Evolutionary conservation across 2,113 vertebrate genomes (phyloP).

Genomic region (Myxocyprinus asiaticus): DNA sequence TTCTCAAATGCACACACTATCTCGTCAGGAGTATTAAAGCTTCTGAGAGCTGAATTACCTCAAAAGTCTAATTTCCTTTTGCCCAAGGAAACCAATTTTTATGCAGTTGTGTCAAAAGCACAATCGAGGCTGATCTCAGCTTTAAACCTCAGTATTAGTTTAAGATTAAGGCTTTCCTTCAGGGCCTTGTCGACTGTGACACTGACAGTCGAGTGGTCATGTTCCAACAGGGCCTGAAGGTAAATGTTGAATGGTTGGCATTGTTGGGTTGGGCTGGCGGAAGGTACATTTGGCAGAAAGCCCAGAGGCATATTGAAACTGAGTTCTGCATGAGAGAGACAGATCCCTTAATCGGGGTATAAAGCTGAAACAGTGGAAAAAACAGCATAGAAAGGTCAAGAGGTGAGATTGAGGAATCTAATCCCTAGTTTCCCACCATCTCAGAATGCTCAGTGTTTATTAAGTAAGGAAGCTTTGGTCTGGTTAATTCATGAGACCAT

Average conservation of each 20-base stretch:
- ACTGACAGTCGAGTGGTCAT: constrained; percentile 27
- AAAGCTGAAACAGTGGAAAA: constrained; percentile 27
- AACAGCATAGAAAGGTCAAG: not conserved
- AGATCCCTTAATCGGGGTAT: constrained; percentile 29
- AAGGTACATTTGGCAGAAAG: constrained; percentile 13
- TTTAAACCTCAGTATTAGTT: constrained; percentile 39
- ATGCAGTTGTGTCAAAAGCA: constrained; percentile 4
- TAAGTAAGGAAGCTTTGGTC: not conserved
- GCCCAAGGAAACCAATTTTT: constrained; percentile 4
- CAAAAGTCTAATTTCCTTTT: not conserved
- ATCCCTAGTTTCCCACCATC: constrained; percentile 16
- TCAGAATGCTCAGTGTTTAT: not conserved
- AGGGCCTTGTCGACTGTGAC: not conserved
- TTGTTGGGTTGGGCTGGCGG: constrained; percentile 18
- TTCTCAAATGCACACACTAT: constrained; percentile 11
- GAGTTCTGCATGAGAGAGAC: not conserved
- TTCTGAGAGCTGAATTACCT: not conserved
- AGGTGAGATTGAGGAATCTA: constrained; percentile 23
- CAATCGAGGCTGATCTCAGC: constrained; percentile 6
- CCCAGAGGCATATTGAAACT: constrained; percentile 32
- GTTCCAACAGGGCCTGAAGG: constrained; percentile 26
- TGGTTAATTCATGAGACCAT: constrained; percentile 7
- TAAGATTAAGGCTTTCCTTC: constrained; percentile 34
- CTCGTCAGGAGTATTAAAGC: not conserved
- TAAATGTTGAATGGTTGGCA: constrained; percentile 46